Conservation (phyloP, 2,888 invertebrate genomes). For the Athrips mouffetella region DNA sequence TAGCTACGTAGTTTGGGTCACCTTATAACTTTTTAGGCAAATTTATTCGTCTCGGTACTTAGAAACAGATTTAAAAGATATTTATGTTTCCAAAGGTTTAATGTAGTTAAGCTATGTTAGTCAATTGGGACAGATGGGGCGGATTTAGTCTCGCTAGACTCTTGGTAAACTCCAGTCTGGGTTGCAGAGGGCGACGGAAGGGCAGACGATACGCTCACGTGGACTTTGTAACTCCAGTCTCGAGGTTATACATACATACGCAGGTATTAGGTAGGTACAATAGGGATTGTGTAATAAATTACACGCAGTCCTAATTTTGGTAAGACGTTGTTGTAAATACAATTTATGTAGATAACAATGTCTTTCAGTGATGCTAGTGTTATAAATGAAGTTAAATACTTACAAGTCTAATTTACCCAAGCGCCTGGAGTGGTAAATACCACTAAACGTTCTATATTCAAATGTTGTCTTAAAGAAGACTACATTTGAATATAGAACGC, state of each 20-base stretch:
- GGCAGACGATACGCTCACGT: constrained; percentile 52
- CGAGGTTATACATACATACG: too few relatives aligned
- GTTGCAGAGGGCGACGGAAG: constrained; percentile 45
- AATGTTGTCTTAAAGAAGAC: too few relatives aligned
- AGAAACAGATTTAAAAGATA: constrained; percentile 1
- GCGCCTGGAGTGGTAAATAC: too few relatives aligned
- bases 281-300: background rate
- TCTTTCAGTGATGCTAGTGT: too few relatives aligned
- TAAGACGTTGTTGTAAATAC: too few relatives aligned
- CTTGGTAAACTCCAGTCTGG: constrained; percentile 32
- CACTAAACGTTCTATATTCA: too few relatives aligned
- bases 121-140: constrained; percentile 4
- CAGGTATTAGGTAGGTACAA: background rate
- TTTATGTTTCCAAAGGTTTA: constrained; percentile 1
- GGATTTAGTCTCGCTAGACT: constrained; percentile 10
- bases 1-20: background rate
- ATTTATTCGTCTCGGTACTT: background rate
- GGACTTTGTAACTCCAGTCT: constrained; percentile 15
- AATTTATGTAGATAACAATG: too few relatives aligned
- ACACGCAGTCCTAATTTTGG: background rate
- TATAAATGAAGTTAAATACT: too few relatives aligned
- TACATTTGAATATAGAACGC: too few relatives aligned
- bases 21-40: background rate
- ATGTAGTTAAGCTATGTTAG: constrained; percentile 2
- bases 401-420: too few relatives aligned